phyloP scores from a whole-genome alignment of 2,797 vertebrate species.

The Fistularia commersonii region DNA sequence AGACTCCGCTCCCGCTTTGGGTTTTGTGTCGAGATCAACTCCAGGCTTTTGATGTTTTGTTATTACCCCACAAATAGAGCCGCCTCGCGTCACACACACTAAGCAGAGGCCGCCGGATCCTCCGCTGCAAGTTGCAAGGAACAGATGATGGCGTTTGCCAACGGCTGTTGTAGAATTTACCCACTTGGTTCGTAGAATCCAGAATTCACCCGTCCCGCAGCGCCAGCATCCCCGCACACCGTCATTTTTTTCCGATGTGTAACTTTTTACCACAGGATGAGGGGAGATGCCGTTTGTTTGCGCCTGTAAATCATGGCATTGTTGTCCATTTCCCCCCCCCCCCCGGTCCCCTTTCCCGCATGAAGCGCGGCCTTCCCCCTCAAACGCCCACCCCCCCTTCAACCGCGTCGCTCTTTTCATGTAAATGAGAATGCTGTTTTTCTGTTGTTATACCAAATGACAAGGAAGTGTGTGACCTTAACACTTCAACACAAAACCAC shows the following conservation, averaged over 20 bases:
- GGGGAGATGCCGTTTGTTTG: slow-evolving; percentile 47
- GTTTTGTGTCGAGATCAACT: slow-evolving; percentile 51
- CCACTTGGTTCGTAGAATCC: too few species aligned
- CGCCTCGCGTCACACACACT: slow-evolving; percentile 19
- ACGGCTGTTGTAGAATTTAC: too few species aligned
- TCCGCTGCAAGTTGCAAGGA: too few species aligned
- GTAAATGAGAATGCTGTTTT: slow-evolving; percentile 77
- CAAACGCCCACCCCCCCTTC: slow-evolving; percentile 19
- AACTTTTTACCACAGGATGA: slow-evolving; percentile 70
- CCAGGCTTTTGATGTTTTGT: slow-evolving; percentile 63
- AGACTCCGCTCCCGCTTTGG: slow-evolving; percentile 54
- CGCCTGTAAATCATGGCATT: slow-evolving; percentile 70
- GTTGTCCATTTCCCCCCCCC: slow-evolving; percentile 69
- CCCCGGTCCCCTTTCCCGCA: slow-evolving; percentile 67
- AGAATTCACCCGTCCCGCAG: too few species aligned
- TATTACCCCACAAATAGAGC: slow-evolving; percentile 32
- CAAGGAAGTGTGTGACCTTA: slow-evolving; percentile 82
- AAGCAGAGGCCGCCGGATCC: slow-evolving; percentile 17
- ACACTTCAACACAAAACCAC: slow-evolving; percentile 75
- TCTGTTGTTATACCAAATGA: slow-evolving; percentile 85
- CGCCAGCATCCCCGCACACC: too few species aligned
- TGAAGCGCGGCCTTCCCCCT: slow-evolving; percentile 44
- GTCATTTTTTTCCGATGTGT: slow-evolving; percentile 18
- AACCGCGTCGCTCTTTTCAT: slow-evolving; percentile 78
- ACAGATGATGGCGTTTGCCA: too few species aligned